Evolutionary conservation across 1,140 invertebrate species (phyloP), one percentile per base, ranked within the genome.

Genomic region (Euglossa dilemma): DNA sequence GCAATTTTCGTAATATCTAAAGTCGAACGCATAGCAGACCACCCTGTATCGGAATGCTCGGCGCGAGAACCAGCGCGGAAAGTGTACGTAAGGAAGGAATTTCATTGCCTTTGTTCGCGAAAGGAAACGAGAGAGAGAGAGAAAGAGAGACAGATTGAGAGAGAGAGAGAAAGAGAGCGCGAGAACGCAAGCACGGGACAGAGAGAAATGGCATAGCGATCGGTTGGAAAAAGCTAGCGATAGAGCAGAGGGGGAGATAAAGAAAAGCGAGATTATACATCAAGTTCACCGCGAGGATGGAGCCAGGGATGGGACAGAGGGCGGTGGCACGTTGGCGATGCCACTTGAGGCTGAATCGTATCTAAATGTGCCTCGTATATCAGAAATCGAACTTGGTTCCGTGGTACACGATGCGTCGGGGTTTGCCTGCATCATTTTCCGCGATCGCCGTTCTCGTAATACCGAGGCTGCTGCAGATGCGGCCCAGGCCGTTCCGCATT

Each of bases 361-460:
- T 90, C 84, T 88, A 85, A 90, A 89, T 87, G 88, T 81, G 64
- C 64, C 86, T 87, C 88, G 85, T 90, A 87, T 87, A 88, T 90
- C 88, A 89, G 83, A 89, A 82, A 87, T 89, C 85, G 84, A 89
- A 83, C 82, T 81, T n/a, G n/a, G 76, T 85, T 87, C 72, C 80
- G 12, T 28, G 80, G 64, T 74, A 73, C 69, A 73, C 69, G 43
- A 2, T 57, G 25, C 64, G n/a, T n/a, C n/a, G 74, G 77, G 76
- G 71, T 83, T 82, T 80, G 83, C 88, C 70, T 82, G 79, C 79
- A 76, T 89, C 88, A 85, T 89, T 89, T 85, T 76, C 70, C 52
- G 59, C 67, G 79, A 83, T 74, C 70, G 80, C 76, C 79, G 75
- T 63, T 14, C 69, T 36, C 61, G 61, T 72, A 70, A 85, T 74